Evolutionary conservation across 2,888 invertebrate species (phyloP), one percentile per base, ranked within the genome.

Genomic region (Volucella inanis): DNA sequence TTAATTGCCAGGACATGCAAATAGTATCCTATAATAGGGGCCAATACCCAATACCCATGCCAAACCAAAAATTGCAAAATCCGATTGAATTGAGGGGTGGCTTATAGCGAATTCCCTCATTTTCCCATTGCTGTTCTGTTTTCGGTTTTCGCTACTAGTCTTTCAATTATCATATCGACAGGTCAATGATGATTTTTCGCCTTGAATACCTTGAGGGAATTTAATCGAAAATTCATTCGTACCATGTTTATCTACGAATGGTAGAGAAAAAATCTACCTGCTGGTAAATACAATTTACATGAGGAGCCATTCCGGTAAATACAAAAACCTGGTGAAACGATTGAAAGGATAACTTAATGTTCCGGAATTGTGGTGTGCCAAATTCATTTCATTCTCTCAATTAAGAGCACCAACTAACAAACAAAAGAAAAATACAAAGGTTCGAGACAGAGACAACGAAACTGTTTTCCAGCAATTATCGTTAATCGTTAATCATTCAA

Each of bases 131-230:
- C 31, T 31, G 31, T 1, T 31, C 31, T 31, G 31, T 31, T 31
- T 71, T 74, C 52, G 15, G 38, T 54, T 43, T 43, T 70, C 31
- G 45, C 8, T 12, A 64, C 39, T 50, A 61, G 68, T 41, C 65
- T 79, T 84, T 75, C 79, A 83, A 84, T 79, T 79, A 75, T 74
- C 83, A 72, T 64, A 65, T 75, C 64, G 74, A 45, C 59, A 52
- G 74, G 65, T 70, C 75, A 80, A 75, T 80, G 67, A 75, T 79
- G 59, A 65, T 72, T 54, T 81, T 67, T n/a, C 54, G 39, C 52
- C 55, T 45, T 47, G 61, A 12, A 10, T 65, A 43, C 41, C 15
- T 43, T 55, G 70, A 31, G 65, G 38, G 54, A 52, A 65, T 80
- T 80, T 65, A 55, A 71, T 80, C 75, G 79, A 76, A 84, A 68